These are phyloP conservation scores for Xenopus laevis DNA, from an alignment of 2,113 vertebrate species.

Conservation along the genomic window DNA sequence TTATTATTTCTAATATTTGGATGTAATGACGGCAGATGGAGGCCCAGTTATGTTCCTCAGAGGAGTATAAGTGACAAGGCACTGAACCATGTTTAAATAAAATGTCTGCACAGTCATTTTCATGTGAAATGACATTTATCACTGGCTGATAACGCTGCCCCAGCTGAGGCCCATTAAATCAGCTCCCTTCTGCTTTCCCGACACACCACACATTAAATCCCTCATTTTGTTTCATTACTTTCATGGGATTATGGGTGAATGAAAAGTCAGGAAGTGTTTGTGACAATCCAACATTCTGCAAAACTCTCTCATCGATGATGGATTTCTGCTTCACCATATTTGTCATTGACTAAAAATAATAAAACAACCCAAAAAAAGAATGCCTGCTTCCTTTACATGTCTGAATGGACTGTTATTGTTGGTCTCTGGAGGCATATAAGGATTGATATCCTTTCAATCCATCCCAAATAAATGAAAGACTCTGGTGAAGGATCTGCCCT, in stretches of 20 bases:
- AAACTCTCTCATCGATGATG: background rate
- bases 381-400: no score
- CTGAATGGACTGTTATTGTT: no score
- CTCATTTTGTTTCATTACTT: constrained; percentile 31
- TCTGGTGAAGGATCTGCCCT: no score
- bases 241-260: constrained; percentile 3
- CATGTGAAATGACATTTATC: constrained; percentile 32
- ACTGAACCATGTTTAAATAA: no score
- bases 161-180: constrained; percentile 24
- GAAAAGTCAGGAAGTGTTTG: background rate
- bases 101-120: constrained; percentile 25
- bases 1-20: constrained; percentile 31
- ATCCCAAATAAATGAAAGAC: no score
- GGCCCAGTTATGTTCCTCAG: constrained; percentile 34
- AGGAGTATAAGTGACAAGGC: constrained; percentile 10
- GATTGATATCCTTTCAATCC: no score
- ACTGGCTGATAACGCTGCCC: constrained; percentile 13
- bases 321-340: no score
- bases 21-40: constrained; percentile 31
- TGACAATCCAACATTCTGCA: background rate
- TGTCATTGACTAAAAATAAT: no score
- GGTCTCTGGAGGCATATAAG: no score
- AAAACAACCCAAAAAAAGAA: no score
- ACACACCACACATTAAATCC: constrained; percentile 26
- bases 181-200: constrained; percentile 23